Conservation (phyloP, 1,140 invertebrate genomes). For the Carposina sasakii region DNA sequence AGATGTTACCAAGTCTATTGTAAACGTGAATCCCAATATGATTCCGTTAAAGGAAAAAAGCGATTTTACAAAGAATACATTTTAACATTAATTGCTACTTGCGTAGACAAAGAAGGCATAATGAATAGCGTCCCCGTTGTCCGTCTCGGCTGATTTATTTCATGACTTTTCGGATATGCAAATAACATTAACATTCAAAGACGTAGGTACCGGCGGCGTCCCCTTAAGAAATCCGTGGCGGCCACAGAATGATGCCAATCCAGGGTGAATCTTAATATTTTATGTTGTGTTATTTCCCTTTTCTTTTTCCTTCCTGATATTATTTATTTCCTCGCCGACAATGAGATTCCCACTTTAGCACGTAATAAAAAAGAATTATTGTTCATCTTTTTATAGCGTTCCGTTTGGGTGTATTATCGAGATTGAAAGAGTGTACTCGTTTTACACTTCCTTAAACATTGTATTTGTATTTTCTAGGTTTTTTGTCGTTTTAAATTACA, state of each 20-base stretch:
- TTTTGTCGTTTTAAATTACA: too few relatives aligned
- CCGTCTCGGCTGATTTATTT: conserved; percentile 70
- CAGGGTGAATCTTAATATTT: conserved; percentile 70
- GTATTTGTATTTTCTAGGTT: too few relatives aligned
- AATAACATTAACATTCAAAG: conserved; percentile 71
- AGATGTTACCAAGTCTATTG: conserved; percentile 20
- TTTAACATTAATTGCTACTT: conserved; percentile 56
- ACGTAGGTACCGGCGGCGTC: conserved; percentile 54
- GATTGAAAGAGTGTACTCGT: conserved; percentile 58
- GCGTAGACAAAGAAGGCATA: conserved; percentile 58
- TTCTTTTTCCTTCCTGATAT: conserved; percentile 66
- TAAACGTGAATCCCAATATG: not conserved
- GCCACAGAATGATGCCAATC: conserved; percentile 69
- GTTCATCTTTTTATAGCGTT: conserved; percentile 66
- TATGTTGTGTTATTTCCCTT: conserved; percentile 71
- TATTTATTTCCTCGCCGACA: conserved; percentile 68
- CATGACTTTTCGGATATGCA: conserved; percentile 71
- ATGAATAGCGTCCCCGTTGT: conserved; percentile 62
- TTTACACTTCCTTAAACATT: too few relatives aligned
- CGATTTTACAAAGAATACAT: conserved; percentile 25
- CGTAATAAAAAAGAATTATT: conserved; percentile 72
- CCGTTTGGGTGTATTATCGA: conserved; percentile 59
- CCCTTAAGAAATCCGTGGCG: conserved; percentile 53
- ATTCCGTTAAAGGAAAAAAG: conserved; percentile 11
- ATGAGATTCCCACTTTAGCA: conserved; percentile 70